Percentiles rank a stretch among this genome's conserved stretches.
Conservation (phyloP, 2,797 vertebrate genomes). For the Benthosema pterotum region DNA sequence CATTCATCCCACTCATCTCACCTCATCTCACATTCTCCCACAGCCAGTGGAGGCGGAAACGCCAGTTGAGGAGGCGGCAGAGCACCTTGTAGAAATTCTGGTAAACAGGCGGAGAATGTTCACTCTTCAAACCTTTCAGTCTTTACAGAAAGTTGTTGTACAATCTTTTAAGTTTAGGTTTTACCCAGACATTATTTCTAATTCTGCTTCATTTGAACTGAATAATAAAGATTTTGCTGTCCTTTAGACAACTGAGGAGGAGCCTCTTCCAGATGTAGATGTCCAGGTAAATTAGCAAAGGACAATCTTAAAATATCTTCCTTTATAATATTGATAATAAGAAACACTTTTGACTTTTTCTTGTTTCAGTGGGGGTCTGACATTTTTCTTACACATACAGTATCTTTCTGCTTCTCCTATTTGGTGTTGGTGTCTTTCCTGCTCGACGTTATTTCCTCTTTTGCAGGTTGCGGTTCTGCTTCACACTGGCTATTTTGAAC, state of each 20-base stretch:
- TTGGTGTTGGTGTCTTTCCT: constrained; percentile 22
- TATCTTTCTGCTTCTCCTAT: constrained; percentile 8
- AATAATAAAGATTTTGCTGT: constrained; percentile 39
- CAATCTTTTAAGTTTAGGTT: no score
- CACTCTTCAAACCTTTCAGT: no score
- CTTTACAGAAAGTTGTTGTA: no score
- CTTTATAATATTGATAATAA: constrained; percentile 3
- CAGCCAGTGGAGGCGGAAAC: no score
- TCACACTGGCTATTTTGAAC: constrained; percentile 1
- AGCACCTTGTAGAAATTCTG: no score
- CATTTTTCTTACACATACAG: background rate
- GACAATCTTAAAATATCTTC: constrained; percentile 5
- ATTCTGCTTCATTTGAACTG: background rate
- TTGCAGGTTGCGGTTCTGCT: constrained; percentile 51
- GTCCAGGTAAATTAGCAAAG: constrained; percentile 66
- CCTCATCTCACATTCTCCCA: no score
- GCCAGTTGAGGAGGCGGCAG: no score
- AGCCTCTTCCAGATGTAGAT: constrained; percentile 51
- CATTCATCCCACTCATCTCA: no score
- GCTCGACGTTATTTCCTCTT: constrained; percentile 8
- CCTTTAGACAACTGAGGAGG: constrained; percentile 61
- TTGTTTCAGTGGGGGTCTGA: background rate
- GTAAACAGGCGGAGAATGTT: no score
- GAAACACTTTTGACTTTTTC: constrained; percentile 4
- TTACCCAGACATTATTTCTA: no score